These are phyloP conservation scores for Coptotermes formosanus DNA, from an alignment of 1,140 invertebrate species.

Conservation along the genomic window DNA sequence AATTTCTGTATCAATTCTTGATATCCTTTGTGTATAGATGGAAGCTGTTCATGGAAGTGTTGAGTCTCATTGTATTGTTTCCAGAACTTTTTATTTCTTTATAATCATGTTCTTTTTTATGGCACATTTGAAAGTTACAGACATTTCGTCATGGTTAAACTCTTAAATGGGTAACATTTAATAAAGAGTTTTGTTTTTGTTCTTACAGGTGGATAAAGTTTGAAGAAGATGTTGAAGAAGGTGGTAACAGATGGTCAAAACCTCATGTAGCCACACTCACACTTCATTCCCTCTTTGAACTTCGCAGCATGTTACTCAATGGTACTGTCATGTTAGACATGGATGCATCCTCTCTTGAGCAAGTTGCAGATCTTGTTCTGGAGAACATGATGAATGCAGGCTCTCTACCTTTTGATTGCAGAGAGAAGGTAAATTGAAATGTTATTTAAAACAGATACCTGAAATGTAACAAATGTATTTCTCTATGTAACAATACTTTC, in stretches of 20 bases:
- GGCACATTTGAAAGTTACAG: too few relatives aligned
- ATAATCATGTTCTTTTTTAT: too few relatives aligned
- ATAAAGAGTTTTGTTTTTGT: neutral
- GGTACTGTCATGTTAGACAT: constrained; percentile 90
- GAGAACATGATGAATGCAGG: constrained; percentile 88
- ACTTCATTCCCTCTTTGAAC: constrained; percentile 85
- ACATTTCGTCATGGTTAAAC: too few relatives aligned
- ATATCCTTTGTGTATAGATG: too few relatives aligned
- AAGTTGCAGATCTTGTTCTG: constrained; percentile 86
- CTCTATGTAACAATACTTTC: too few relatives aligned
- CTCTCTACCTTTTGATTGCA: constrained; percentile 68
- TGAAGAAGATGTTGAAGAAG: constrained; percentile 93
- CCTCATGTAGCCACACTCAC: constrained; percentile 91
- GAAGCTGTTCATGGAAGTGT: too few relatives aligned
- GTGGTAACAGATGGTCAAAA: constrained; percentile 92
- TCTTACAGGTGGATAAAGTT: constrained; percentile 85
- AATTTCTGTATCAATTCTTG: too few relatives aligned
- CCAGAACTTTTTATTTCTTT: too few relatives aligned
- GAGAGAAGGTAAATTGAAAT: constrained; percentile 64
- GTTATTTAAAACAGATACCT: neutral
- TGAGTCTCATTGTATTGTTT: too few relatives aligned
- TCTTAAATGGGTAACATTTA: too few relatives aligned
- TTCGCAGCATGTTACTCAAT: constrained; percentile 82
- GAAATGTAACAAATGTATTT: too few relatives aligned
- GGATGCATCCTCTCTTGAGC: constrained; percentile 79